Evolutionary conservation across 1,140 invertebrate genomes (phyloP), one percentile per base, ranked within the genome.

Genomic region (Rhopalosiphum padi): DNA sequence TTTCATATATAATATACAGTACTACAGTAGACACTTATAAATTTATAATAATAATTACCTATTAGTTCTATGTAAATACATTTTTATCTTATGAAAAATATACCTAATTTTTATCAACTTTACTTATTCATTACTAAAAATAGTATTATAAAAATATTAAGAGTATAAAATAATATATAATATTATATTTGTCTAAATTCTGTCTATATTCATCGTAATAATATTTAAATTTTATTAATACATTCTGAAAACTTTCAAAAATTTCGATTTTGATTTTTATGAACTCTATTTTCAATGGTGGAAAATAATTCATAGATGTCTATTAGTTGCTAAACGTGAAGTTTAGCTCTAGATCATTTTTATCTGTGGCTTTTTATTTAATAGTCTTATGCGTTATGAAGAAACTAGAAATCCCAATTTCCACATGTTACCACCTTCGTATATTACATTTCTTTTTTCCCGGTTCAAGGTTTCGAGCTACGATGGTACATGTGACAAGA

Each of bases 341-440:
- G n/a, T 87, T 87, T 22, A 51, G 46, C 25, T 48, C 25, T 85
- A 37, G 82, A 77, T 83, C 18, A 9, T 21, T 43, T 87, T 87
- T 51, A 87, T 87, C 46, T 7, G 86, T 35, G 46, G 86, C 30
- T 48, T 46, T 87, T 2, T n/a, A 46, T 35, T 48, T 87, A 48
- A 87, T 87, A 30, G 86, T 87, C 48, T 35, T 37, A 90, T 43
- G 60, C 43, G 21, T 90, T 77, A 77, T 41, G 6, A 7, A 77
- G 25, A 92, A 85, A 92, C 68, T 92, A 22, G 46, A 85, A 53
- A 92, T 92, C 46, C 46, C 0, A 48, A 83, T 92, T 91, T 91
- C 60, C 68, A 91, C 90, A 77, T 37, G 46, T 83, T 86, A 37
- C 35, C 82, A 46, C 30, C 41, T 86, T 46, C 8, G 1, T 53